A percentile compares a stretch with the other conserved stretches of the same genome.
phyloP scores from a whole-genome alignment of 2,888 invertebrate species.

The Drosophila greeni region DNA sequence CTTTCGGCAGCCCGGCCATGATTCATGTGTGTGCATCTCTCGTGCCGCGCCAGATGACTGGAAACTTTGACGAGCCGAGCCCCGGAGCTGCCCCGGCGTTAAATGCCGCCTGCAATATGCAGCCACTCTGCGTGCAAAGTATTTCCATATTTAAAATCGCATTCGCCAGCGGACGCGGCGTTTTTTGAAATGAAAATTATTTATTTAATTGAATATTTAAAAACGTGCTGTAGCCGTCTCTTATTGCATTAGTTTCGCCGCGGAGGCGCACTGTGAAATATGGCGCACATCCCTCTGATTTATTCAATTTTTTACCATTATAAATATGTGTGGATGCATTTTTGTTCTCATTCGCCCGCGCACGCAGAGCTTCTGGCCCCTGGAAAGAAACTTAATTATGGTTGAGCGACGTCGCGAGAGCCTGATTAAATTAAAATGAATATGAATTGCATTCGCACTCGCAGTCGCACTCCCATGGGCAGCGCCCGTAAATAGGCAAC shows the following conservation, averaged over 20 bases:
- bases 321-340: slow-evolving; percentile 3
- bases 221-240: slow-evolving; percentile 54
- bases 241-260: slow-evolving; percentile 45
- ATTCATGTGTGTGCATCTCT: slow-evolving; percentile 16
- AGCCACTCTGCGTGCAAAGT: slow-evolving; percentile 37
- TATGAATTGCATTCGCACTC: slow-evolving; percentile 34
- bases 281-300: slow-evolving; percentile 29
- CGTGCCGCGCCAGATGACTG: slow-evolving; percentile 19
- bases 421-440: slow-evolving; percentile 59
- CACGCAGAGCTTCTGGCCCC: slow-evolving; percentile 12
- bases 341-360: slow-evolving; percentile 9
- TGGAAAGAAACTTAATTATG: slow-evolving; percentile 62
- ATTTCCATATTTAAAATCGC: slow-evolving; percentile 52
- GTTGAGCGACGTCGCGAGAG: slow-evolving; percentile 31
- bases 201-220: slow-evolving; percentile 68
- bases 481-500: slow-evolving; percentile 40
- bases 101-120: slow-evolving; percentile 29
- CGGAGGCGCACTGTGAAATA: slow-evolving; percentile 22
- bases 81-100: background rate
- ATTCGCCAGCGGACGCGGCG: slow-evolving; percentile 29
- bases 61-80: slow-evolving; percentile 38
- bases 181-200: slow-evolving; percentile 52
- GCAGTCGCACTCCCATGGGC: slow-evolving; percentile 15
- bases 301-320: slow-evolving; percentile 34
- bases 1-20: slow-evolving; percentile 42